These are phyloP conservation scores for Psammodynastes pulverulentus DNA, from an alignment of 2,113 vertebrate genomes.

Conservation along the genomic window DNA sequence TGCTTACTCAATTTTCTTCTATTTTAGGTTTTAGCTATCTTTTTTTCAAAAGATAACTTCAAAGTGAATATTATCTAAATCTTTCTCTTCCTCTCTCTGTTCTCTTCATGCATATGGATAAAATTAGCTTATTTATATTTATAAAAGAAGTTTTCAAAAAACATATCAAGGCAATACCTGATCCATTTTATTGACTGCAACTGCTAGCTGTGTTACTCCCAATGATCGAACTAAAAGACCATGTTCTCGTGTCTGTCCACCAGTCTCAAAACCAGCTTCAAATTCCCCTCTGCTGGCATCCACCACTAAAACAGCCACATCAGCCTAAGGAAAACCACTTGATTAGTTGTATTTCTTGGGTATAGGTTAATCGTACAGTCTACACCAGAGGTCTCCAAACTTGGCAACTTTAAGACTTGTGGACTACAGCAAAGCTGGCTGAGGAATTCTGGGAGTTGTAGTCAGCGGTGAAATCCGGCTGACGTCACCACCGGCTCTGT, in stretches of 20 bases:
- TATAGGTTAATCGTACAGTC: not conserved
- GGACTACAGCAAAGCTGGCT: too few relatives aligned
- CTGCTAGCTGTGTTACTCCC: slow-evolving; percentile 95
- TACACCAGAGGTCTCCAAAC: too few relatives aligned
- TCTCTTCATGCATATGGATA: not conserved
- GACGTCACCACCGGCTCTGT: too few relatives aligned
- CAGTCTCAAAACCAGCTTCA: slow-evolving; percentile 96
- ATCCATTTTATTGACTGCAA: slow-evolving; percentile 98
- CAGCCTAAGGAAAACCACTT: slow-evolving; percentile 76
- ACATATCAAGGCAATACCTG: slow-evolving; percentile 73
- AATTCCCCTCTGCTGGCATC: slow-evolving; percentile 96
- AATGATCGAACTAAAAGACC: slow-evolving; percentile 94
- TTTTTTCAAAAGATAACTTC: not conserved
- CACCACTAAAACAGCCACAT: slow-evolving; percentile 92
- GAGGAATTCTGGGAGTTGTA: too few relatives aligned
- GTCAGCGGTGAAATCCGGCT: too few relatives aligned
- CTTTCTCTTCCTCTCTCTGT: not conserved
- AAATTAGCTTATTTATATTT: not conserved
- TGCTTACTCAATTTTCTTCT: not conserved
- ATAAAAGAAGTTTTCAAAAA: not conserved
- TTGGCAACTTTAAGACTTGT: too few relatives aligned
- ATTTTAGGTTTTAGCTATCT: not conserved
- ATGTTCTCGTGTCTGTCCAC: slow-evolving; percentile 95
- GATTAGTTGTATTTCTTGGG: not conserved
- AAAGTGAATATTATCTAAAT: not conserved